A percentile compares a stretch with the other conserved stretches of the same genome.
Evolutionary conservation across 2,113 vertebrate genomes (phyloP).

Genomic region (Ptilonorhynchus violaceus): DNA sequence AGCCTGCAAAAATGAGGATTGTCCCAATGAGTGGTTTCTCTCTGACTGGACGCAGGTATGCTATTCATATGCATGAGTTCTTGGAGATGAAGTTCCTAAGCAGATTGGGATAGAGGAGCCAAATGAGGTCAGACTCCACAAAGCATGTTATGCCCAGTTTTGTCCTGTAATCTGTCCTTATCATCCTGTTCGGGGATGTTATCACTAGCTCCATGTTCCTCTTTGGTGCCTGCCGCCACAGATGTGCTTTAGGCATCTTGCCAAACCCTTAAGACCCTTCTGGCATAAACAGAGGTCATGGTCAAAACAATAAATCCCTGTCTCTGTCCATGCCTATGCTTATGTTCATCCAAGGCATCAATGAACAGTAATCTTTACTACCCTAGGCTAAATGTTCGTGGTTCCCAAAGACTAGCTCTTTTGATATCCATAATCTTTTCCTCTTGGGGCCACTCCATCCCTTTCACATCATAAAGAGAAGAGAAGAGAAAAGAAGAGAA

Average conservation of each 20-base stretch:
- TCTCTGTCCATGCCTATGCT: not conserved
- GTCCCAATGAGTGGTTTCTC: slow-evolving; percentile 85
- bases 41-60: slow-evolving; percentile 89
- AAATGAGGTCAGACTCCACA: not conserved
- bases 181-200: not conserved
- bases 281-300: not conserved
- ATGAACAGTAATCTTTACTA: not conserved
- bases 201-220: not conserved
- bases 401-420: not conserved
- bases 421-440: not conserved
- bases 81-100: not conserved
- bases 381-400: not conserved
- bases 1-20: slow-evolving; percentile 79
- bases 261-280: not conserved
- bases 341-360: not conserved
- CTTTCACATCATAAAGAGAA: not conserved
- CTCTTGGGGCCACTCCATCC: not conserved
- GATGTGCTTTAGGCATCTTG: not conserved
- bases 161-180: not conserved
- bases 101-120: not conserved
- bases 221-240: not conserved
- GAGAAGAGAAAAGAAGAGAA: not conserved
- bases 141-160: not conserved
- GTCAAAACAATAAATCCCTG: not conserved
- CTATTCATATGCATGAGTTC: not conserved